Conservation (phyloP, 1,140 invertebrate genomes). For the Drosophila arizonae region DNA sequence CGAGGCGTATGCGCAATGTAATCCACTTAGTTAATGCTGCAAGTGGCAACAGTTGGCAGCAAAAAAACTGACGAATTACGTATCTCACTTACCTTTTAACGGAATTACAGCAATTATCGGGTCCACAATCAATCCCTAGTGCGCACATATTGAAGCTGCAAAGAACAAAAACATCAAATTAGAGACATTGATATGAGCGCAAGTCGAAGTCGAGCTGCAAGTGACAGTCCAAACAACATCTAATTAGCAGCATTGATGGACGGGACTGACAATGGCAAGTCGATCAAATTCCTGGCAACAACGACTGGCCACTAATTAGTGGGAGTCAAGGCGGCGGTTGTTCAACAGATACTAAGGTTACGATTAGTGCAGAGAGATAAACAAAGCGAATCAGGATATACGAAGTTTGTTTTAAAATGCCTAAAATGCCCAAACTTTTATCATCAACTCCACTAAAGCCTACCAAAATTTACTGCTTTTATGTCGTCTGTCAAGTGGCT, state of each 20-base stretch:
- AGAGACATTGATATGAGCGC: slow-evolving; percentile 37
- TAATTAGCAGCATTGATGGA: slow-evolving; percentile 53
- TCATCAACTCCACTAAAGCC: slow-evolving; percentile 1
- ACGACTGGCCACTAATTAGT: slow-evolving; percentile 49
- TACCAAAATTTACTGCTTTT: slow-evolving; percentile 23
- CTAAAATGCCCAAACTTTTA: too few relatives aligned
- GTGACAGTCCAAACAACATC: slow-evolving; percentile 7
- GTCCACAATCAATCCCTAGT: slow-evolving; percentile 12
- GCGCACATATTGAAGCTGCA: slow-evolving; percentile 31
- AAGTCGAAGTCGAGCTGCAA: background rate
- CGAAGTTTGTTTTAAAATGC: too few relatives aligned
- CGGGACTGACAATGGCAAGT: slow-evolving; percentile 13
- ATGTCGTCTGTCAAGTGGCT: slow-evolving; percentile 29
- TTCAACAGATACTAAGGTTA: background rate
- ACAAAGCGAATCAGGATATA: too few relatives aligned
- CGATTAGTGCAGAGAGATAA: slow-evolving; percentile 21
- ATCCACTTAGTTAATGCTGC: slow-evolving; percentile 49
- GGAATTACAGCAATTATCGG: slow-evolving; percentile 52
- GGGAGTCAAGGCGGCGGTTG: slow-evolving; percentile 11
- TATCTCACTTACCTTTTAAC: slow-evolving; percentile 60
- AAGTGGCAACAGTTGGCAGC: slow-evolving; percentile 18
- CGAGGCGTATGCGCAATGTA: slow-evolving; percentile 44
- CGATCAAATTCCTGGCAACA: slow-evolving; percentile 2
- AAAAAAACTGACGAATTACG: slow-evolving; percentile 26
- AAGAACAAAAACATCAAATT: background rate